A percentile compares a stretch with the other conserved stretches of the same genome.
Evolutionary conservation across 2,888 invertebrate genomes (phyloP).

Genomic region (Hydrotaea diabolus): DNA sequence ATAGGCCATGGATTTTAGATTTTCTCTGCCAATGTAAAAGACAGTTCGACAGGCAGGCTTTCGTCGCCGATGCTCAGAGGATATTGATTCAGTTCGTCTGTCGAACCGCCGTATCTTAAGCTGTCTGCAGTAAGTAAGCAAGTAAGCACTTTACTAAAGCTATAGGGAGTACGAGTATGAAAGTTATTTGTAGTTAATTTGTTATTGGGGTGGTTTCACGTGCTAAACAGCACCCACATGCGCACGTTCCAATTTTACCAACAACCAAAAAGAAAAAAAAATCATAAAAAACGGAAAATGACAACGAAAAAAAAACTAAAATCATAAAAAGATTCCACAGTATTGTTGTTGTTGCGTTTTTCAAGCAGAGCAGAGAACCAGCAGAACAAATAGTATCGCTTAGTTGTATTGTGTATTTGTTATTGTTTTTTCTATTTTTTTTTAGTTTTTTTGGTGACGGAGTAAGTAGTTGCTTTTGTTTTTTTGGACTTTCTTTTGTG

Average conservation of each 20-base stretch:
- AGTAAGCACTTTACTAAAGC: too few relatives aligned
- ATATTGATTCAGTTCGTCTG: too few relatives aligned
- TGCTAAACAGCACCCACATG: conserved; percentile 66
- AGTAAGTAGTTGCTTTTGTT: conserved; percentile 5
- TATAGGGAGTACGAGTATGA: neutral
- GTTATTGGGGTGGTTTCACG: conserved; percentile 67
- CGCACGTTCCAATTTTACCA: conserved; percentile 58
- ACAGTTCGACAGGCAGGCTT: neutral
- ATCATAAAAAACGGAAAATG: conserved; percentile 8
- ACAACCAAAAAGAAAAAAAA: neutral
- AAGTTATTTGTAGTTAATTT: conserved; percentile 50
- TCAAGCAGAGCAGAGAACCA: neutral
- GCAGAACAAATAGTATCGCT: neutral
- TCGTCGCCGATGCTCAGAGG: too few relatives aligned
- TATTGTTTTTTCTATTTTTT: conserved; percentile 28
- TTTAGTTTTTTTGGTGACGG: neutral
- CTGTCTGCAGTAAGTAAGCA: too few relatives aligned
- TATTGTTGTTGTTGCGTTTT: conserved; percentile 1
- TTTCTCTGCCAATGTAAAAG: too few relatives aligned
- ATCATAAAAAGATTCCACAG: neutral
- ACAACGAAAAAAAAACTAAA: conserved; percentile 20
- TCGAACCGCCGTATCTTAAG: too few relatives aligned
- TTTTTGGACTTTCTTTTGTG: neutral
- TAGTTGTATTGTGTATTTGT: neutral
- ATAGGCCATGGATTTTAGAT: neutral